These are phyloP conservation scores for Ciconia nigra DNA, from an alignment of 2,797 vertebrate species.

Conservation along the genomic window DNA sequence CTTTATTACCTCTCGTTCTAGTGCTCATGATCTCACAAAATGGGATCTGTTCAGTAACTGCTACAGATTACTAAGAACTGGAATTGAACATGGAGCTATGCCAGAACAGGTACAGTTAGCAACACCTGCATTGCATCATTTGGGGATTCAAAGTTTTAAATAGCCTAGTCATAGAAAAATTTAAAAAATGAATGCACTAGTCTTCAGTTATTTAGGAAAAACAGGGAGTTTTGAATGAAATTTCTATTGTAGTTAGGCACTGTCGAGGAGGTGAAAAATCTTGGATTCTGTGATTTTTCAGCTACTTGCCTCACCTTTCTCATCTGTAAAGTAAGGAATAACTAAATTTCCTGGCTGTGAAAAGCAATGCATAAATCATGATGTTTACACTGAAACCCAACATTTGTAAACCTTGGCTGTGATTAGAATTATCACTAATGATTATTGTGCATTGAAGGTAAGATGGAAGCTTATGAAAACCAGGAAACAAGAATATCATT, in stretches of 20 bases:
- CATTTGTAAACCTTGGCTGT: neutral
- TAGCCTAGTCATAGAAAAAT: neutral
- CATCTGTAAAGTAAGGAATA: neutral
- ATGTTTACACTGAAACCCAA: neutral
- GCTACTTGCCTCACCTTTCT: neutral
- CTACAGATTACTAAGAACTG: conserved; percentile 95
- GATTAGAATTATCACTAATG: neutral
- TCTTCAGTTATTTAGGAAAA: neutral
- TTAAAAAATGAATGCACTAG: neutral
- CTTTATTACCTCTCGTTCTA: conserved; percentile 66
- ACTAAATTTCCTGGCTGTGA: neutral
- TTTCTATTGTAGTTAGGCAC: neutral
- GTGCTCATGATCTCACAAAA: conserved; percentile 95
- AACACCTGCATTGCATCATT: neutral
- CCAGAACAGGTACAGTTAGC: conserved; percentile 88
- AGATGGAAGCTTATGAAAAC: neutral
- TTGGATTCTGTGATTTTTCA: neutral
- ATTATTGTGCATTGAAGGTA: neutral
- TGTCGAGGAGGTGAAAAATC: neutral
- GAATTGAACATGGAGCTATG: conserved; percentile 99
- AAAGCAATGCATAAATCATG: neutral
- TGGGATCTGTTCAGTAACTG: conserved; percentile 99
- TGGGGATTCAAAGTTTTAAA: neutral
- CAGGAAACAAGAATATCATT: neutral
- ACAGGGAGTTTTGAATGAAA: neutral